These are phyloP conservation scores for Aurelia aurita complex sp. Pacific DNA, from an alignment of 30 jellyfish, hydroid and myxozoan species.

Conservation along the genomic window DNA sequence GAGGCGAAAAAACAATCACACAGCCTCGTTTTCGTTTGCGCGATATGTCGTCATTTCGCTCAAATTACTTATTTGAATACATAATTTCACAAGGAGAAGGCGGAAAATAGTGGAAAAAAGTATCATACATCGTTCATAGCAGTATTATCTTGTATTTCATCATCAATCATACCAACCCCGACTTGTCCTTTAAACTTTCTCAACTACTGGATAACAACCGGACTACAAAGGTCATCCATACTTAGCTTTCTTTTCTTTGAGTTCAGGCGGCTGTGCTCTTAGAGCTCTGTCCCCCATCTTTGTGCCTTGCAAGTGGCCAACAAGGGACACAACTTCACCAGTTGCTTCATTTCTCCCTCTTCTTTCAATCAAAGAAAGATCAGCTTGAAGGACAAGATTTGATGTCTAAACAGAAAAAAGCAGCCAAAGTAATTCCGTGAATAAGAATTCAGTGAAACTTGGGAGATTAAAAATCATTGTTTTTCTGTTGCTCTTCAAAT, in stretches of 20 bases:
- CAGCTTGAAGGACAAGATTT: constrained; percentile 99
- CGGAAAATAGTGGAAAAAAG: no score
- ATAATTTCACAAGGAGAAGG: no score
- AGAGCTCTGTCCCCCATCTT: constrained; percentile 98
- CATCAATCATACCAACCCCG: no score
- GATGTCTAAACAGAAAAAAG: constrained; percentile 75
- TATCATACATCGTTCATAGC: no score
- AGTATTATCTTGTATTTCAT: no score
- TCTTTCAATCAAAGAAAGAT: constrained; percentile 90
- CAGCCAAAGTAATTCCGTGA: neutral
- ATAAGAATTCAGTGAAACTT: no score
- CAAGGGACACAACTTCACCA: constrained; percentile 97
- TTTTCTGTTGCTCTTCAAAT: no score
- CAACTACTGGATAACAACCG: neutral
- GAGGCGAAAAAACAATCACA: no score
- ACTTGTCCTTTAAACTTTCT: neutral
- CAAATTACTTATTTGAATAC: no score
- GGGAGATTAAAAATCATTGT: no score
- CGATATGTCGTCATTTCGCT: no score
- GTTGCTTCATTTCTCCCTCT: constrained; percentile 99
- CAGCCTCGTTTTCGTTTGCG: no score
- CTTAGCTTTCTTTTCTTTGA: constrained; percentile 88
- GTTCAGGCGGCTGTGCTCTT: constrained; percentile 88
- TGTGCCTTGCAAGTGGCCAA: constrained; percentile 84
- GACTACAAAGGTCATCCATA: constrained; percentile 15